phyloP scores from a whole-genome alignment of 2,113 vertebrate species.

The Dipodomys ordii region DNA sequence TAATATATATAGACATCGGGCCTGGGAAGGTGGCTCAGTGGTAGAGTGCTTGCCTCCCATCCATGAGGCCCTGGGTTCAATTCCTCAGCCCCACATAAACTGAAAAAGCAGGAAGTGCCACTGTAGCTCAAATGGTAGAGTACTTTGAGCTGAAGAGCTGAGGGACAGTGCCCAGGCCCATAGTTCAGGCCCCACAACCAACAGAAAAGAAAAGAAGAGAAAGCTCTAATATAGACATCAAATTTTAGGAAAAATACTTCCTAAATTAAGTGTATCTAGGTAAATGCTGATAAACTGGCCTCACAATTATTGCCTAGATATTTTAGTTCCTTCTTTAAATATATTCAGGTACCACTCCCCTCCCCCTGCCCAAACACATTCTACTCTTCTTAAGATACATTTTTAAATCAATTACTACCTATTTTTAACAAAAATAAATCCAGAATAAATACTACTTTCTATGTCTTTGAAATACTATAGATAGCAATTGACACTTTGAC shows the following conservation, averaged over 20 bases:
- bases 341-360: not conserved
- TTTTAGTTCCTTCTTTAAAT: not conserved
- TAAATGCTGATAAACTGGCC: not conserved
- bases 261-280: not conserved
- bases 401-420: not conserved
- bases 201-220: too few species aligned
- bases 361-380: not conserved
- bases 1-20: not conserved
- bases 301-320: not conserved
- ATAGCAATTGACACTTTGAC: not conserved
- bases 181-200: too few species aligned
- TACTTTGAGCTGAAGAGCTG: too few species aligned
- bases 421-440: not conserved
- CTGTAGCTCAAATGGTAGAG: too few species aligned
- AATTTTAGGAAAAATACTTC: not conserved
- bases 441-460: not conserved
- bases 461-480: not conserved
- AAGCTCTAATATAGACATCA: too few species aligned
- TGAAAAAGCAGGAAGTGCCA: too few species aligned
- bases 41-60: too few species aligned
- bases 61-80: too few species aligned
- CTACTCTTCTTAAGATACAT: not conserved
- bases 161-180: too few species aligned
- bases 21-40: too few species aligned
- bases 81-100: too few species aligned